A percentile compares a stretch with the other conserved stretches of the same genome.
phyloP scores from a whole-genome alignment of 2,113 vertebrate genomes.

The Puffinus mauretanicus region DNA sequence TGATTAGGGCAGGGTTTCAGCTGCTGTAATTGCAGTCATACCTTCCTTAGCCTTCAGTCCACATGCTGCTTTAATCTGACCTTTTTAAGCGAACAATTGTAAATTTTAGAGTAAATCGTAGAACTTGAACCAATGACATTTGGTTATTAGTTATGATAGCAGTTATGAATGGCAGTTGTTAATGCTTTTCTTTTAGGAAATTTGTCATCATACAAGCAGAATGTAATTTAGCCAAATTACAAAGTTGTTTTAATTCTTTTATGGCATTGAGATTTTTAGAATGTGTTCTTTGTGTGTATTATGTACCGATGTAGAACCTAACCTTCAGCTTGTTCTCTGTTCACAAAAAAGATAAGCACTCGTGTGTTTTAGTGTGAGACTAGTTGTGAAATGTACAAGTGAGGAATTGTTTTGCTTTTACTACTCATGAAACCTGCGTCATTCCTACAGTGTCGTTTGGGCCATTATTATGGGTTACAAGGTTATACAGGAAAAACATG shows the following conservation, averaged over 20 bases:
- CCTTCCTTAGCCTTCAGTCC: background rate
- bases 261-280: background rate
- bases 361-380: background rate
- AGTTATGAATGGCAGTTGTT: background rate
- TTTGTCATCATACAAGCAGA: background rate
- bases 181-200: background rate
- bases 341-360: background rate
- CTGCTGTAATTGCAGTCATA: background rate
- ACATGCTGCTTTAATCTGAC: background rate
- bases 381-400: constrained; percentile 42
- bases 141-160: background rate
- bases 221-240: background rate
- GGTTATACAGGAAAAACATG: constrained; percentile 74
- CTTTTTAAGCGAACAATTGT: background rate
- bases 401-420: constrained; percentile 61
- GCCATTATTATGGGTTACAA: constrained; percentile 69
- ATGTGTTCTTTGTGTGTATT: background rate
- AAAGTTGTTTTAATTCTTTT: background rate
- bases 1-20: constrained; percentile 28
- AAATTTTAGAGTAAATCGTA: background rate
- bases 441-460: constrained; percentile 57
- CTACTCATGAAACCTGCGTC: constrained; percentile 37
- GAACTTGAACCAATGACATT: background rate
- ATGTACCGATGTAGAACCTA: background rate
- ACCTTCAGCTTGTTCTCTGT: background rate